Evolutionary conservation across 2,797 vertebrate species (phyloP).

Genomic region (Lates japonicus): DNA sequence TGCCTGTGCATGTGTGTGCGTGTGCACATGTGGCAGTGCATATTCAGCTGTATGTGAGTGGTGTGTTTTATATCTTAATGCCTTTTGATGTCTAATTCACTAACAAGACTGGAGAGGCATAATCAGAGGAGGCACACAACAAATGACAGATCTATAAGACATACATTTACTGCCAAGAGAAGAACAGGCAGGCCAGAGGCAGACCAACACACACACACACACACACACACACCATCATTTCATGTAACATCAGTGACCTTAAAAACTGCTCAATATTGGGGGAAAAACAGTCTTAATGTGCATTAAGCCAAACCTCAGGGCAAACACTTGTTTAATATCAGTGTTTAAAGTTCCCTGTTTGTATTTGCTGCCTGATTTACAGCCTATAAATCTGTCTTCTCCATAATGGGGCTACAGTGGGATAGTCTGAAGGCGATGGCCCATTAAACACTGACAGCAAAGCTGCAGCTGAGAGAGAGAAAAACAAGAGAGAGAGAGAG

Average conservation of each 20-base stretch:
- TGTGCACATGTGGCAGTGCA: neutral
- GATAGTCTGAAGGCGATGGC: conserved; percentile 4
- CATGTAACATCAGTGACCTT: conserved; percentile 15
- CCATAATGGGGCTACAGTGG: conserved; percentile 39
- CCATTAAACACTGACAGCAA: conserved; percentile 56
- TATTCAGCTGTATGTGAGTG: conserved; percentile 36
- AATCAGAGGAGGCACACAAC: conserved; percentile 48
- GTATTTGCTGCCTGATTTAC: conserved; percentile 21
- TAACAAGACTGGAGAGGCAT: conserved; percentile 41
- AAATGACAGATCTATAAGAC: conserved; percentile 41
- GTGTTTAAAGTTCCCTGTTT: conserved; percentile 15
- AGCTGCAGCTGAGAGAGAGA: conserved; percentile 46
- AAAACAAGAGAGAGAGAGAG: conserved; percentile 10
- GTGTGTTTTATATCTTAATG: conserved; percentile 65
- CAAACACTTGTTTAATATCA: neutral
- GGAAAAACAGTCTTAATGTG: neutral
- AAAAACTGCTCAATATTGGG: conserved; percentile 1
- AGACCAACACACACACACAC: conserved; percentile 22
- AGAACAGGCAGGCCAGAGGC: conserved; percentile 23
- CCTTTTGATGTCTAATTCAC: conserved; percentile 76
- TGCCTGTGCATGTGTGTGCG: neutral
- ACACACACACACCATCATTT: conserved; percentile 29
- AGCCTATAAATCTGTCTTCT: conserved; percentile 33
- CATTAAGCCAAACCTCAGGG: neutral
- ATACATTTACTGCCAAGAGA: conserved; percentile 35